Conservation (phyloP, 2,888 invertebrate species). For the Micropterix aruncella region DNA sequence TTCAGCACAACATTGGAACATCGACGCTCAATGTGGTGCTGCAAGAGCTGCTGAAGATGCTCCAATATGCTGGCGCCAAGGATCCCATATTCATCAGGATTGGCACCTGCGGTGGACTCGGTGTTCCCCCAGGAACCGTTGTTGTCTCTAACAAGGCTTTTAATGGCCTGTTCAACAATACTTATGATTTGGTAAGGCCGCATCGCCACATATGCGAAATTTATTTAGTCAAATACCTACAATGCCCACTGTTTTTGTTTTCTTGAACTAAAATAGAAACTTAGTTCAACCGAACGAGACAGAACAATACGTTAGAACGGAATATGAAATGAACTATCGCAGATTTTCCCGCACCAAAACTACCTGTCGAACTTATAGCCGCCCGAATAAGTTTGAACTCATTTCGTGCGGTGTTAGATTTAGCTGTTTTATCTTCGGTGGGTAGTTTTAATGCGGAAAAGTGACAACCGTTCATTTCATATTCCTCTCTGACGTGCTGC, state of each 20-base stretch:
- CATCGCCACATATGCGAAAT: constrained; percentile 1
- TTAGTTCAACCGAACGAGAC: too few species aligned
- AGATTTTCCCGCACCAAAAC: too few species aligned
- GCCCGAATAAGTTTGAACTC: too few species aligned
- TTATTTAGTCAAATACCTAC: not conserved
- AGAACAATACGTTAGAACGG: too few species aligned
- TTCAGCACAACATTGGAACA: constrained; percentile 65
- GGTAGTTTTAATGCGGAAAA: too few species aligned
- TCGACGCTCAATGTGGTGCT: constrained; percentile 56
- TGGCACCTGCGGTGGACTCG: constrained; percentile 55
- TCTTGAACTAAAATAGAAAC: not conserved
- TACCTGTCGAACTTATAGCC: too few species aligned
- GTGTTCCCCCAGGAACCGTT: constrained; percentile 46
- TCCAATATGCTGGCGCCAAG: constrained; percentile 48
- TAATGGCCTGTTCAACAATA: constrained; percentile 41
- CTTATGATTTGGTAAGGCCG: constrained; percentile 42
- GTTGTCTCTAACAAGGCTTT: constrained; percentile 49
- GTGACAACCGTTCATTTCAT: too few species aligned
- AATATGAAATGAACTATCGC: too few species aligned
- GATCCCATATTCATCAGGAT: constrained; percentile 50
- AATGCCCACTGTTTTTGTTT: not conserved
- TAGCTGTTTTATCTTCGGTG: too few species aligned
- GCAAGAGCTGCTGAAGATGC: constrained; percentile 55
- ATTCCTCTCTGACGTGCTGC: too few species aligned
- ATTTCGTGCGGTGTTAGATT: too few species aligned